phyloP scores from a whole-genome alignment of 2,113 vertebrate genomes.

The Ageneiosus marmoratus region DNA sequence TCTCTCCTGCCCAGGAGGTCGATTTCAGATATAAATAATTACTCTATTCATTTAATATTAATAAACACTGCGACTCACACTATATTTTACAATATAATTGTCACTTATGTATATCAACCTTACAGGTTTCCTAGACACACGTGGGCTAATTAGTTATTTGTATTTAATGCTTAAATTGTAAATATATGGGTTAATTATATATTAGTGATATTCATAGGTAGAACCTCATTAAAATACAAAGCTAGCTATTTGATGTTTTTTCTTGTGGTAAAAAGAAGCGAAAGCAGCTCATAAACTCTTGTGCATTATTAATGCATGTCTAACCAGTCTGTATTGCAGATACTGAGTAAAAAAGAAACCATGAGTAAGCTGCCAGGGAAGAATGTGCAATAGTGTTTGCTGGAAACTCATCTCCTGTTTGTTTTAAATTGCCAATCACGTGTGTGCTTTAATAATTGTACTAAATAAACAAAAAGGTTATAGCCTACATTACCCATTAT shows the following conservation, averaged over 20 bases:
- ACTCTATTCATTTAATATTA: not conserved
- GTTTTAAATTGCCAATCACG: not conserved
- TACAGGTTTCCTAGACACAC: not conserved
- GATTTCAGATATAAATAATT: not conserved
- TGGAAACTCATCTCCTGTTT: not conserved
- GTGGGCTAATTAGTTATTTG: not conserved
- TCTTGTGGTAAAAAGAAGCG: not conserved
- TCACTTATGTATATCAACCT: not conserved
- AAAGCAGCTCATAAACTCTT: not conserved
- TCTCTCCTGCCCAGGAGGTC: not conserved
- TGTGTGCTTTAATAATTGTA: not conserved
- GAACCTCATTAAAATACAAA: slow-evolving; percentile 24
- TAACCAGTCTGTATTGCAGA: slow-evolving; percentile 22
- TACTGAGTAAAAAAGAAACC: slow-evolving; percentile 25
- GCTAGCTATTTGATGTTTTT: not conserved
- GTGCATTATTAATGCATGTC: slow-evolving; percentile 26
- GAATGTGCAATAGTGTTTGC: slow-evolving; percentile 3
- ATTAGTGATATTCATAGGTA: no score
- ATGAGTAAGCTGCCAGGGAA: slow-evolving; percentile 11
- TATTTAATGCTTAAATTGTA: not conserved
- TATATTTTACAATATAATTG: not conserved
- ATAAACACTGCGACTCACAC: not conserved
- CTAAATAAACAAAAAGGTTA: not conserved
- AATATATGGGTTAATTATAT: not conserved
- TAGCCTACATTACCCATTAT: not conserved